Percentiles rank a stretch among this genome's conserved stretches.
These are phyloP conservation scores for Rhinophrynus dorsalis DNA, from an alignment of 2,797 vertebrate genomes.

Conservation along the genomic window DNA sequence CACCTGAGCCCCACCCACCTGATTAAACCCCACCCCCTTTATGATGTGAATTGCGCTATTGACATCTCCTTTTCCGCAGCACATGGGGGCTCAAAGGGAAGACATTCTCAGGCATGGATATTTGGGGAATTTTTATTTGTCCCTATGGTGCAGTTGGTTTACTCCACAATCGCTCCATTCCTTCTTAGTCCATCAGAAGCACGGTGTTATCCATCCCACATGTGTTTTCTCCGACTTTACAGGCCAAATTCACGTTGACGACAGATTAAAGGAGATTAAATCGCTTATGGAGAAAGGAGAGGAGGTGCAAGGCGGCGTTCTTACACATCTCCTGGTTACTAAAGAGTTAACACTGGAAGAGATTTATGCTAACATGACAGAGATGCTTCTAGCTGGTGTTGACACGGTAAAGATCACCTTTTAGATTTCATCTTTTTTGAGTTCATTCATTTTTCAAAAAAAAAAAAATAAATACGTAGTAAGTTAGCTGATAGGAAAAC, in stretches of 20 bases:
- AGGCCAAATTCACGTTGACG: slow-evolving; percentile 87
- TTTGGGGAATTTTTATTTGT: no score
- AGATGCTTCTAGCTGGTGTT: slow-evolving; percentile 92
- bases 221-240: no score
- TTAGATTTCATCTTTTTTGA: no score
- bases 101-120: not conserved
- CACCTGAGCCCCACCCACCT: no score
- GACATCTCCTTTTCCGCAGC: no score
- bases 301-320: slow-evolving; percentile 79
- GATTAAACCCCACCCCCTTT: no score
- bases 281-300: slow-evolving; percentile 71
- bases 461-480: no score
- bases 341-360: slow-evolving; percentile 86
- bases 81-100: no score
- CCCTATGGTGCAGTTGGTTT: no score
- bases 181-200: not conserved
- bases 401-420: slow-evolving; percentile 74
- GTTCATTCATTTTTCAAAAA: no score
- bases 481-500: no score
- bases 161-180: not conserved
- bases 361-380: slow-evolving; percentile 89
- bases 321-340: slow-evolving; percentile 82
- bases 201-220: not conserved
- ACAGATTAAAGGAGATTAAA: slow-evolving; percentile 76
- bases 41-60: no score